Conservation (phyloP, 2,113 vertebrate genomes). For the Rhombomys opimus region DNA sequence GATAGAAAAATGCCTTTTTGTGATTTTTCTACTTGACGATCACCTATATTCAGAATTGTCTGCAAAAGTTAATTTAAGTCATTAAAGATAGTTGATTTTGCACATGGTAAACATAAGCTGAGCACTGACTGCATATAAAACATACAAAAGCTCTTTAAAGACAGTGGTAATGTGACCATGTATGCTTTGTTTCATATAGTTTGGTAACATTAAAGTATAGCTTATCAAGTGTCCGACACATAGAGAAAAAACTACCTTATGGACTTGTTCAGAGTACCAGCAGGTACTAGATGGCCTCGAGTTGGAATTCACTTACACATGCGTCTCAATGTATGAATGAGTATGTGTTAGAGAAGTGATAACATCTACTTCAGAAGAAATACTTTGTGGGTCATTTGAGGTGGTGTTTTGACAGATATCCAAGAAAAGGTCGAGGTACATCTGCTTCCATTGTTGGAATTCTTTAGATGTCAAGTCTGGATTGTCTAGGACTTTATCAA, state of each 20-base stretch:
- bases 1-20: constrained; percentile 84
- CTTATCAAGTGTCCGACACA: constrained; percentile 83
- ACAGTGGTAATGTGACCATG: constrained; percentile 79
- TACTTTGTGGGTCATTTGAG: constrained; percentile 85
- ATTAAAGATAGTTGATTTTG: constrained; percentile 82
- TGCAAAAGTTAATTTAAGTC: constrained; percentile 84
- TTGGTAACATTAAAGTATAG: constrained; percentile 88
- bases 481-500: constrained; percentile 97
- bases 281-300: constrained; percentile 74
- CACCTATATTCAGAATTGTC: constrained; percentile 83
- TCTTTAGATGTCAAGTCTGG: constrained; percentile 96
- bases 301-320: constrained; percentile 90
- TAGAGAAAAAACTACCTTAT: constrained; percentile 85
- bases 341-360: constrained; percentile 94
- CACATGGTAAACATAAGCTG: constrained; percentile 87
- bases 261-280: constrained; percentile 77
- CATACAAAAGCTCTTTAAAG: constrained; percentile 88
- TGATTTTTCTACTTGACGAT: constrained; percentile 81
- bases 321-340: constrained; percentile 98
- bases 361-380: constrained; percentile 89
- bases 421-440: constrained; percentile 96
- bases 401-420: constrained; percentile 88
- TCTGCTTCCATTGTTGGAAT: constrained; percentile 98
- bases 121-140: constrained; percentile 87
- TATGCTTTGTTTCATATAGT: constrained; percentile 85